Conservation (phyloP, 2,113 vertebrate genomes). For the Regulus satrapa region DNA sequence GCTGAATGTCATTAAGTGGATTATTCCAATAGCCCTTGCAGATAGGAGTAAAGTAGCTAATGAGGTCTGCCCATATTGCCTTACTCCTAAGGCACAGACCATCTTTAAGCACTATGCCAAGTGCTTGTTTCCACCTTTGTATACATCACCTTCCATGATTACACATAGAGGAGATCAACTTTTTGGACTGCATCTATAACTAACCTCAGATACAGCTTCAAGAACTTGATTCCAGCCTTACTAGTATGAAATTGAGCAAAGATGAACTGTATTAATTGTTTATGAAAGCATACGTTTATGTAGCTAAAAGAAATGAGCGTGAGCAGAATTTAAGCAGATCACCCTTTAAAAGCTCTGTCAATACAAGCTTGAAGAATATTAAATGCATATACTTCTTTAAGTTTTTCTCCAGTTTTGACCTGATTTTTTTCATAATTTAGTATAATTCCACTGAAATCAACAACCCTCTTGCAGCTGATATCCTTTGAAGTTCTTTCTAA, state of each 20-base stretch:
- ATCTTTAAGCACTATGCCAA: slow-evolving; percentile 47
- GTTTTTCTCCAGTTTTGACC: not conserved
- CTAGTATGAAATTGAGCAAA: slow-evolving; percentile 3
- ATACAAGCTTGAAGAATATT: slow-evolving; percentile 46
- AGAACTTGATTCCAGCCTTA: slow-evolving; percentile 16
- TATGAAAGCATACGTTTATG: not conserved
- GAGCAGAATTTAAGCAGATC: slow-evolving; percentile 48
- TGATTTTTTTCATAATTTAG: not conserved
- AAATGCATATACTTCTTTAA: not conserved
- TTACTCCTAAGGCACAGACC: slow-evolving; percentile 43
- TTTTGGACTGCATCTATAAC: not conserved
- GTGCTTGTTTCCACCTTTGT: slow-evolving; percentile 51
- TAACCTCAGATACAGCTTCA: slow-evolving; percentile 11
- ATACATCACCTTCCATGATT: slow-evolving; percentile 20
- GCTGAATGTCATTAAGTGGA: slow-evolving; percentile 50
- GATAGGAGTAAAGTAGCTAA: slow-evolving; percentile 60
- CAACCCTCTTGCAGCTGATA: not conserved
- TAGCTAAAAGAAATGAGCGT: not conserved
- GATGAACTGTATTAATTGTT: slow-evolving; percentile 24
- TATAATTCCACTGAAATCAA: slow-evolving; percentile 22
- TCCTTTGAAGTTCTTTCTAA: slow-evolving; percentile 20
- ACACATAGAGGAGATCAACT: slow-evolving; percentile 52
- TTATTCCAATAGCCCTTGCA: slow-evolving; percentile 56
- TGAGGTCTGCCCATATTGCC: slow-evolving; percentile 19
- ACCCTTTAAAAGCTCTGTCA: slow-evolving; percentile 46